These are phyloP conservation scores for Trachelus iudaicus DNA, from an alignment of 2,888 invertebrate genomes.

Conservation along the genomic window DNA sequence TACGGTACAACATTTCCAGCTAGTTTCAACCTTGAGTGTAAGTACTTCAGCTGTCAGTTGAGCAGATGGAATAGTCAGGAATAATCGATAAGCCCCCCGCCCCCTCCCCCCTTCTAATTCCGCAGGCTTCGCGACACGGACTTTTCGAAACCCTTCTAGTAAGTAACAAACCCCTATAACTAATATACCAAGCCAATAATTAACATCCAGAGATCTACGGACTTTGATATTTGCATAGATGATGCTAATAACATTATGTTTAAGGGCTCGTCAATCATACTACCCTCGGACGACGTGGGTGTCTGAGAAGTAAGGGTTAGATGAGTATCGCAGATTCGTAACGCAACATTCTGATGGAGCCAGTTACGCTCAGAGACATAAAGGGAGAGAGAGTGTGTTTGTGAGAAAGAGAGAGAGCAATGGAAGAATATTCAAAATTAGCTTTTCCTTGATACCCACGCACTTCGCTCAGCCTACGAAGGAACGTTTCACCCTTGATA, in stretches of 20 bases:
- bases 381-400: not conserved
- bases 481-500: not conserved
- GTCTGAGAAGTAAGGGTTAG: slow-evolving; percentile 1
- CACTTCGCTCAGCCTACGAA: not conserved
- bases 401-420: not conserved
- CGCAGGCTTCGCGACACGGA: not conserved
- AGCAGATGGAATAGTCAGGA: not conserved
- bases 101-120: not conserved
- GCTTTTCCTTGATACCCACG: not conserved
- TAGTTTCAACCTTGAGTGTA: not conserved
- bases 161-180: not conserved
- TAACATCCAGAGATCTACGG: slow-evolving; percentile 4
- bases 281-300: slow-evolving; percentile 27
- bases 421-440: slow-evolving; percentile 28
- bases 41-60: not conserved
- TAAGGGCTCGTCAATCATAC: slow-evolving; percentile 53
- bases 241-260: slow-evolving; percentile 47
- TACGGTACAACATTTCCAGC: not conserved
- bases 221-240: slow-evolving; percentile 40
- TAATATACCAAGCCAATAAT: not conserved
- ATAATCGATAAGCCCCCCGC: not conserved
- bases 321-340: not conserved
- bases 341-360: not conserved
- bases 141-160: not conserved
- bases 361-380: not conserved